Percentiles rank a stretch among this genome's conserved stretches.
Evolutionary conservation across 2,113 vertebrate genomes (phyloP).

Genomic region (Gallinago paraguaiae): DNA sequence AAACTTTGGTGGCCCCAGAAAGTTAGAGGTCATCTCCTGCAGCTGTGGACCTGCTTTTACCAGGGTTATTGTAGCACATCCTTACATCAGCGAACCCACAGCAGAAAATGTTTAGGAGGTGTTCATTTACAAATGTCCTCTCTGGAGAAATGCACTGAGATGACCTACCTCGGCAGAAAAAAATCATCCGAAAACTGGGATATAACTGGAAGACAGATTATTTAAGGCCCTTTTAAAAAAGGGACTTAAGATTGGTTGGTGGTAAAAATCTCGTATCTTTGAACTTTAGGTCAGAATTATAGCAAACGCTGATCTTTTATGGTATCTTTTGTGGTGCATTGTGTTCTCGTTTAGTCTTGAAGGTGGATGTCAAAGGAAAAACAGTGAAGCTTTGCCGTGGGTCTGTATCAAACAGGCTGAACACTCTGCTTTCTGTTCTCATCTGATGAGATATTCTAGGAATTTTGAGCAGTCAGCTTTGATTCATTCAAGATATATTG

Average conservation of each 20-base stretch:
- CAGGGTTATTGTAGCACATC: neutral
- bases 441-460: neutral
- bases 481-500: neutral
- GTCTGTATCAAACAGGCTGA: neutral
- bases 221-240: neutral
- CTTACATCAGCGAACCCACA: neutral
- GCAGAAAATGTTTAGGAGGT: neutral
- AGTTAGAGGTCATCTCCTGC: neutral
- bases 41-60: neutral
- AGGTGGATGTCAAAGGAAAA: neutral
- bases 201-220: neutral
- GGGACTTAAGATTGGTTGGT: neutral
- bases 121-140: neutral
- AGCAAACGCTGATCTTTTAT: neutral
- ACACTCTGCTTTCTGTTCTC: neutral
- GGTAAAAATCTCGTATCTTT: neutral
- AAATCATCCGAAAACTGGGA: too few relatives aligned
- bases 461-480: neutral
- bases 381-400: neutral
- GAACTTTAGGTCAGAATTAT: neutral
- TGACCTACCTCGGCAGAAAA: neutral
- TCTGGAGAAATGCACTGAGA: neutral
- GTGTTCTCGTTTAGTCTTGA: neutral
- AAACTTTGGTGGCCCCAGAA: neutral
- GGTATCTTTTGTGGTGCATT: neutral